Conservation (phyloP, 2,888 invertebrate species). For the Cyrtodaria siliqua region DNA sequence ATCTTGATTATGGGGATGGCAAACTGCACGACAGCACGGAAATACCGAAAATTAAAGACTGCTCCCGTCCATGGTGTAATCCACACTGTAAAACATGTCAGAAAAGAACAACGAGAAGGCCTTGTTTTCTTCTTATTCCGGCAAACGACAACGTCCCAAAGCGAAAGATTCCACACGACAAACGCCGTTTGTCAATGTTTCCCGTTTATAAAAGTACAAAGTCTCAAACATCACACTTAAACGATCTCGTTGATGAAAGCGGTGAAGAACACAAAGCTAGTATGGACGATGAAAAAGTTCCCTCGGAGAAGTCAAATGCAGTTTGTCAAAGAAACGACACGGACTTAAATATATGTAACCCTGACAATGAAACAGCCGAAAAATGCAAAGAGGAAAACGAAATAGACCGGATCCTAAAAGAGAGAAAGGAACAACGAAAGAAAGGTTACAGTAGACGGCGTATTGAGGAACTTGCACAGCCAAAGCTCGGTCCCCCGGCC, state of each 20-base stretch:
- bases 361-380: background rate
- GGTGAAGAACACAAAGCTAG: background rate
- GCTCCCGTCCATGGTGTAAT: constrained; percentile 67
- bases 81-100: constrained; percentile 65
- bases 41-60: constrained; percentile 64
- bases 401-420: constrained; percentile 5
- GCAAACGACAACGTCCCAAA: constrained; percentile 38
- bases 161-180: constrained; percentile 31
- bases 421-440: constrained; percentile 16
- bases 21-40: constrained; percentile 53
- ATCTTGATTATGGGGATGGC: constrained; percentile 59
- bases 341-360: background rate
- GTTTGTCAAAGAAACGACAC: too few relatives aligned
- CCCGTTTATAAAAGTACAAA: constrained; percentile 16
- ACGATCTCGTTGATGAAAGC: constrained; percentile 1
- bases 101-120: constrained; percentile 53
- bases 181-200: constrained; percentile 38
- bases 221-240: background rate
- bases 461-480: constrained; percentile 53
- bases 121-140: constrained; percentile 68
- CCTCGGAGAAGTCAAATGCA: too few relatives aligned
- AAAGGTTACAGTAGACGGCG: constrained; percentile 49
- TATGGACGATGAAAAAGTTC: background rate
- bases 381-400: background rate
- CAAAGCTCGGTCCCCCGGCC: constrained; percentile 57